phyloP scores from a whole-genome alignment of 2,888 invertebrate species.

The Trachelus tabidus region DNA sequence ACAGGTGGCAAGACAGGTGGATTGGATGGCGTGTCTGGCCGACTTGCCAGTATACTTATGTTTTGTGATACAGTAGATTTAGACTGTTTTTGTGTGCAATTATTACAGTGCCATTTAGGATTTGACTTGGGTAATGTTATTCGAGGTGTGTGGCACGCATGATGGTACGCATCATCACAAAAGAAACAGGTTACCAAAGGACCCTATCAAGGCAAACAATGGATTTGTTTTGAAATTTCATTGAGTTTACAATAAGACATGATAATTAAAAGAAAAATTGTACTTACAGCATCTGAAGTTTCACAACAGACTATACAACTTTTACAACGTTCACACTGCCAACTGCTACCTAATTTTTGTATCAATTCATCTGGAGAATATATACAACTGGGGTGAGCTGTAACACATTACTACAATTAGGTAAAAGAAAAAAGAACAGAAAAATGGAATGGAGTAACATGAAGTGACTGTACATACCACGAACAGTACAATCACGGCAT shows the following conservation, averaged over 20 bases:
- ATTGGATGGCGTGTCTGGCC: conserved; percentile 54
- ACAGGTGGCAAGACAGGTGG: conserved; percentile 52
- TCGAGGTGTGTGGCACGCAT: conserved; percentile 81
- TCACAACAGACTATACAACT: conserved; percentile 86
- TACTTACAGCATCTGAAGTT: conserved; percentile 78
- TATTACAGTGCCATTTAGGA: conserved; percentile 79
- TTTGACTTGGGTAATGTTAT: conserved; percentile 69
- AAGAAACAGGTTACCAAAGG: conserved; percentile 81
- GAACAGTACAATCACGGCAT: conserved; percentile 79
- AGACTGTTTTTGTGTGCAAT: conserved; percentile 67
- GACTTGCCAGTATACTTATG: conserved; percentile 32
- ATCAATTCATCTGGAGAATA: conserved; percentile 75
- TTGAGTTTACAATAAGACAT: neutral
- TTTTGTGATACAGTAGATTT: conserved; percentile 33
- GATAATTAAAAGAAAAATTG: neutral
- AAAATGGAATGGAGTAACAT: neutral
- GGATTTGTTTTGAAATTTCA: neutral
- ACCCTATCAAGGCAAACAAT: conserved; percentile 66
- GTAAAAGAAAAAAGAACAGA: neutral
- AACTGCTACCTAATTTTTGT: conserved; percentile 76
- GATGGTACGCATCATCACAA: conserved; percentile 89
- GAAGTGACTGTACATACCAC: conserved; percentile 66
- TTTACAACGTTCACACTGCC: conserved; percentile 93
- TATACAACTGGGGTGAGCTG: conserved; percentile 77
- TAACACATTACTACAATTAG: conserved; percentile 36